Evolutionary conservation across 23 tunicate species (phyloP).

Genomic region (Phallusia fumigata): DNA sequence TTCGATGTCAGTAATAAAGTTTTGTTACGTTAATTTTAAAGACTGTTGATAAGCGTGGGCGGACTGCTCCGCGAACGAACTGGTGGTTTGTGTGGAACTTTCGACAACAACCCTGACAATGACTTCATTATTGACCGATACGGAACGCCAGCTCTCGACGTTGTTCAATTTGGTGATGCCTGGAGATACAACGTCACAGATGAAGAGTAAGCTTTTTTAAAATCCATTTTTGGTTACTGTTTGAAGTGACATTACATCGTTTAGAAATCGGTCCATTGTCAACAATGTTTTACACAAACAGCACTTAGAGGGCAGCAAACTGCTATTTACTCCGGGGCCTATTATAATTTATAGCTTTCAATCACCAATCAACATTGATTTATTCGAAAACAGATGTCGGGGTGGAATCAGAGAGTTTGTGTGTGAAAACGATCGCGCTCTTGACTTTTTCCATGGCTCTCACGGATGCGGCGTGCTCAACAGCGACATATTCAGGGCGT

Average conservation of each 20-base stretch:
- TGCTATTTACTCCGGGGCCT: no score
- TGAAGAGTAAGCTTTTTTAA: background rate
- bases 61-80: conserved; percentile 2
- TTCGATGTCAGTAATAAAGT: no score
- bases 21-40: background rate
- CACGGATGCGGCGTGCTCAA: background rate
- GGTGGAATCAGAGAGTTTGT: no score
- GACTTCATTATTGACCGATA: background rate
- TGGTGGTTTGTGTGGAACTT: background rate
- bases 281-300: no score
- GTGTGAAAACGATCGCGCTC: background rate
- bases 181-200: background rate
- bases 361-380: no score
- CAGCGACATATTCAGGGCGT: background rate
- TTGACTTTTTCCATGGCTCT: background rate
- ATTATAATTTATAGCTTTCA: no score
- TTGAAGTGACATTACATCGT: no score
- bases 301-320: no score
- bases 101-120: background rate
- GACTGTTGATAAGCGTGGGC: background rate
- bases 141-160: background rate
- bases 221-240: no score
- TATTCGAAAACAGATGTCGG: no score
- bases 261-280: no score
- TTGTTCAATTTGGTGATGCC: background rate